Conservation (phyloP, 1,140 invertebrate genomes). For the Wiebesia pumilae region DNA sequence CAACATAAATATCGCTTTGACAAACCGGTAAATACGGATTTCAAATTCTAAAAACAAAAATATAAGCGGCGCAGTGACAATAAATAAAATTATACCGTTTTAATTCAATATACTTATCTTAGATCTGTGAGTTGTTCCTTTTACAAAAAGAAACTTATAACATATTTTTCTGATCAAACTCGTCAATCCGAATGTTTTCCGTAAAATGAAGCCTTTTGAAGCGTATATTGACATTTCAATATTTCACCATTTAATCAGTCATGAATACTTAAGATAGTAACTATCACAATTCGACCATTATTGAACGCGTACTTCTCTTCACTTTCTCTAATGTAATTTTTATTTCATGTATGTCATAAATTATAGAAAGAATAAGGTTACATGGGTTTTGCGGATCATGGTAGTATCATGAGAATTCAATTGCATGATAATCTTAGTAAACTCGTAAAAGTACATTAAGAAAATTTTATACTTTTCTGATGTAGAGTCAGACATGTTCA, state of each 20-base stretch:
- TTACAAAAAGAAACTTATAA: too few species aligned
- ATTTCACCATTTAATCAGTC: neutral
- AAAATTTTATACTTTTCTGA: too few species aligned
- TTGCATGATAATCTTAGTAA: neutral
- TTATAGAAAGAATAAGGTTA: neutral
- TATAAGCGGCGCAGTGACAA: neutral
- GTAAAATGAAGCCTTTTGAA: neutral
- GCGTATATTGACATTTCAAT: neutral
- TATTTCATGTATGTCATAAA: neutral
- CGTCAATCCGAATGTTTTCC: neutral
- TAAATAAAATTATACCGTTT: neutral
- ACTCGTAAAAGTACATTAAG: neutral
- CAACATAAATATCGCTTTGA: slow-evolving; percentile 73
- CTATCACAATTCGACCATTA: neutral
- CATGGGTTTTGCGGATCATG: neutral
- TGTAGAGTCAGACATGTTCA: neutral
- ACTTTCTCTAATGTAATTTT: neutral
- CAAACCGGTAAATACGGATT: slow-evolving; percentile 71
- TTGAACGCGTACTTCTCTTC: neutral
- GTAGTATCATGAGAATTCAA: neutral
- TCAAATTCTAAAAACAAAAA: slow-evolving; percentile 66
- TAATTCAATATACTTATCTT: neutral
- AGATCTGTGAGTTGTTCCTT: too few species aligned
- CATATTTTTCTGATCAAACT: too few species aligned
- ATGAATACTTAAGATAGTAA: neutral